Percentiles rank a stretch among this genome's conserved stretches.
phyloP scores from a whole-genome alignment of 2,888 invertebrate species.

The Phyllotreta striolata region DNA sequence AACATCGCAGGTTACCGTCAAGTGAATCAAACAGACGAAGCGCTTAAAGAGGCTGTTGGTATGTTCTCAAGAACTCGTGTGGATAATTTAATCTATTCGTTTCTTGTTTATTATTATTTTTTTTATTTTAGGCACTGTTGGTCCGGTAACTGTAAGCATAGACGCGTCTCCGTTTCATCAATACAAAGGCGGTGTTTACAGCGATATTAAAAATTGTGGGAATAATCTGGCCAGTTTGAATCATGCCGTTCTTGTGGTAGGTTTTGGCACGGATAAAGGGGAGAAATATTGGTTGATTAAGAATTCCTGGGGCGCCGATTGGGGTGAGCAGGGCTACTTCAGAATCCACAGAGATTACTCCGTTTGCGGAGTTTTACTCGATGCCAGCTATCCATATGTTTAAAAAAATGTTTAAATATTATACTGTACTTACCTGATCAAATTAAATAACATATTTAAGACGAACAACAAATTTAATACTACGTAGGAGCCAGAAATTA shows the following conservation, averaged over 20 bases:
- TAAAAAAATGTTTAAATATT: too few relatives aligned
- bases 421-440: too few relatives aligned
- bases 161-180: slow-evolving; percentile 1
- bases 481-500: too few relatives aligned
- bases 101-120: not conserved
- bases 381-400: not conserved
- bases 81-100: not conserved
- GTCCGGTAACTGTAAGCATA: slow-evolving; percentile 6
- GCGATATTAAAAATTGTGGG: not conserved
- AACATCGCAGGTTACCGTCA: not conserved
- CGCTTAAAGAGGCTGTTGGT: slow-evolving; percentile 6
- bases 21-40: not conserved
- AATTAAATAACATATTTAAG: too few relatives aligned
- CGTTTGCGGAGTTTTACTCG: slow-evolving; percentile 6
- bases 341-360: not conserved
- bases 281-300: slow-evolving; percentile 4
- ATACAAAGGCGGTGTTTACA: slow-evolving; percentile 8
- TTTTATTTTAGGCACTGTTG: not conserved
- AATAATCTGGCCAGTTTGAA: not conserved
- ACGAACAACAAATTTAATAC: too few relatives aligned
- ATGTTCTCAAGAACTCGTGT: not conserved
- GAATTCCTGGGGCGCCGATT: slow-evolving; percentile 7
- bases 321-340: slow-evolving; percentile 7
- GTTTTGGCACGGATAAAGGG: not conserved
- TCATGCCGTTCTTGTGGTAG: slow-evolving; percentile 5